phyloP scores from a whole-genome alignment of 1,140 invertebrate genomes.

The Polyergus mexicanus region DNA sequence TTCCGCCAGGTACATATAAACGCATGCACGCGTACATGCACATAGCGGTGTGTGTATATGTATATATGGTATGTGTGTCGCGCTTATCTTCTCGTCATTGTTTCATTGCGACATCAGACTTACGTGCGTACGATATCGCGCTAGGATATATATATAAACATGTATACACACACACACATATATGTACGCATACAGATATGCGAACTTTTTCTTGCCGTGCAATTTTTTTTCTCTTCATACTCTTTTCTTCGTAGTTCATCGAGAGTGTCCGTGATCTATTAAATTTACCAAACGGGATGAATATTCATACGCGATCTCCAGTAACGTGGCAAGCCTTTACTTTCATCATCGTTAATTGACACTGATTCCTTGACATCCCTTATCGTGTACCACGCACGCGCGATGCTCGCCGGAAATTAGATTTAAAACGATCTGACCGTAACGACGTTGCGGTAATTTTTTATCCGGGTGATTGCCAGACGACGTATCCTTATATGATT shows the following conservation, averaged over 20 bases:
- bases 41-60: neutral
- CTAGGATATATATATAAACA: neutral
- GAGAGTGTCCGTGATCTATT: conserved; percentile 64
- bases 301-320: conserved; percentile 73
- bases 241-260: conserved; percentile 52
- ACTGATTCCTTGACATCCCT: conserved; percentile 75
- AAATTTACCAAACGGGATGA: conserved; percentile 71
- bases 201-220: conserved; percentile 43
- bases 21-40: conserved; percentile 40
- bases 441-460: conserved; percentile 74
- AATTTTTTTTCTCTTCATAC: conserved; percentile 65
- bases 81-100: conserved; percentile 58
- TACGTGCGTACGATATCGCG: neutral
- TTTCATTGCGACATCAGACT: conserved; percentile 30
- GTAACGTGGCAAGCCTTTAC: conserved; percentile 72
- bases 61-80: neutral
- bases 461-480: conserved; percentile 61
- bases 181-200: neutral
- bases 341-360: conserved; percentile 77
- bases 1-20: conserved; percentile 74
- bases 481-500: conserved; percentile 56
- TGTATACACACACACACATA: no score
- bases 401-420: conserved; percentile 68
- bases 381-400: conserved; percentile 55
- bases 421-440: conserved; percentile 74